Percentiles rank a stretch among this genome's conserved stretches.
These are phyloP conservation scores for Germaria angustata DNA, from an alignment of 2,888 invertebrate species.

Conservation along the genomic window DNA sequence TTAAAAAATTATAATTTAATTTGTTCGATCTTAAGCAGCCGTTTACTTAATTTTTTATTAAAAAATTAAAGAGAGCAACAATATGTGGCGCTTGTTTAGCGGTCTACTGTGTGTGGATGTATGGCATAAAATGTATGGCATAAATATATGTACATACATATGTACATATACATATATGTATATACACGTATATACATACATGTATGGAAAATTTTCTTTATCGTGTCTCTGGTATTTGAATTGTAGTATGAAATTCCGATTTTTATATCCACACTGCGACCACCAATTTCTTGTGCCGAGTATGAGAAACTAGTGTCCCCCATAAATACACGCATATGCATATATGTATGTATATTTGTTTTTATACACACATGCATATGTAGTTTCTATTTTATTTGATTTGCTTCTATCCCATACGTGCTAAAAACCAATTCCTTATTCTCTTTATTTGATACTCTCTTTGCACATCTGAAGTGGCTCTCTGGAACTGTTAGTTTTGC, in stretches of 20 bases:
- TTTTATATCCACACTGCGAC: not conserved
- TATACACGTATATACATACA: not conserved
- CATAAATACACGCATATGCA: conserved; percentile 1
- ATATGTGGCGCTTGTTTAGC: too few relatives aligned
- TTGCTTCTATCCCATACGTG: conserved; percentile 1
- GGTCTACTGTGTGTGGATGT: too few relatives aligned
- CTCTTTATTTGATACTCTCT: not conserved
- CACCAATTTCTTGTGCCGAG: not conserved
- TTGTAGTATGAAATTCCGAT: not conserved
- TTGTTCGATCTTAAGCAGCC: too few relatives aligned
- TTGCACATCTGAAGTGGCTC: not conserved
- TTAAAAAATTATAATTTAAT: too few relatives aligned
- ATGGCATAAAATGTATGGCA: too few relatives aligned
- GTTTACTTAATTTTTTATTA: too few relatives aligned
- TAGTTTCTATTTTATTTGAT: not conserved
- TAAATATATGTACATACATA: too few relatives aligned
- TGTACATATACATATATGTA: not conserved
- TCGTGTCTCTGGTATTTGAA: not conserved
- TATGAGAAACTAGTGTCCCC: not conserved
- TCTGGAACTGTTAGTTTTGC: conserved; percentile 54
- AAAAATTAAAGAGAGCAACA: too few relatives aligned
- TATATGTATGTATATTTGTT: too few relatives aligned
- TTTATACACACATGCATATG: not conserved
- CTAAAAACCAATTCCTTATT: not conserved
- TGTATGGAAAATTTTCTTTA: not conserved